These are phyloP conservation scores for Ostrea denselamellosa DNA, from an alignment of 1,140 invertebrate genomes.

Conservation along the genomic window DNA sequence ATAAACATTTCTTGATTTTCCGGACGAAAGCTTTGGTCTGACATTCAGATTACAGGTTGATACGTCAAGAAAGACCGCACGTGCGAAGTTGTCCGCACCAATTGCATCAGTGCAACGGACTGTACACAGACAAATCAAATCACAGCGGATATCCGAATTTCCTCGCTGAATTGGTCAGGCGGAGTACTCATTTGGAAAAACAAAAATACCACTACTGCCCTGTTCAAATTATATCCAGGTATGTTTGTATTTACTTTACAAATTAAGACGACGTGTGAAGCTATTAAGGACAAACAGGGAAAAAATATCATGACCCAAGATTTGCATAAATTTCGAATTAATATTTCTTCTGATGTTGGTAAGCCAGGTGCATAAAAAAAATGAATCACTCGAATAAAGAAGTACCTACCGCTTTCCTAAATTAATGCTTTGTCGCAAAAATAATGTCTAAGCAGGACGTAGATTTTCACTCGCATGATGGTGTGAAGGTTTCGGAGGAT, in stretches of 20 bases:
- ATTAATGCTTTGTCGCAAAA: background rate
- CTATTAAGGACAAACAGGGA: background rate
- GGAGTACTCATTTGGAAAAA: constrained; percentile 32
- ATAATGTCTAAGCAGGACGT: background rate
- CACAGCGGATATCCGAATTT: constrained; percentile 28
- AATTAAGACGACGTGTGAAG: background rate
- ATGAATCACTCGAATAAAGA: constrained; percentile 8
- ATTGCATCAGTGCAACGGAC: constrained; percentile 35
- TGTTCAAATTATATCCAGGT: constrained; percentile 1
- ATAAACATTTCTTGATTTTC: constrained; percentile 40
- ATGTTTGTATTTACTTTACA: constrained; percentile 1
- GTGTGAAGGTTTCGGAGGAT: background rate
- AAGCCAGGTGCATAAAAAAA: constrained; percentile 6
- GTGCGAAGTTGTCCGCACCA: constrained; percentile 36
- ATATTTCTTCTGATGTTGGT: constrained; percentile 30
- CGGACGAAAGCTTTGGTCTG: constrained; percentile 25
- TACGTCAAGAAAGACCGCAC: constrained; percentile 34
- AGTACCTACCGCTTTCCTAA: constrained; percentile 20
- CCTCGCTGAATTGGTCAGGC: constrained; percentile 22
- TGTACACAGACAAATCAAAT: constrained; percentile 4
- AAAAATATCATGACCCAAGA: background rate
- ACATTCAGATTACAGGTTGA: constrained; percentile 32
- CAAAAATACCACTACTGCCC: background rate
- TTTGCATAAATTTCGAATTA: constrained; percentile 37
- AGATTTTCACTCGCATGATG: background rate